A percentile compares a stretch with the other conserved stretches of the same genome.
phyloP scores from a whole-genome alignment of 2,113 vertebrate species.

The Gobiocypris rarus region DNA sequence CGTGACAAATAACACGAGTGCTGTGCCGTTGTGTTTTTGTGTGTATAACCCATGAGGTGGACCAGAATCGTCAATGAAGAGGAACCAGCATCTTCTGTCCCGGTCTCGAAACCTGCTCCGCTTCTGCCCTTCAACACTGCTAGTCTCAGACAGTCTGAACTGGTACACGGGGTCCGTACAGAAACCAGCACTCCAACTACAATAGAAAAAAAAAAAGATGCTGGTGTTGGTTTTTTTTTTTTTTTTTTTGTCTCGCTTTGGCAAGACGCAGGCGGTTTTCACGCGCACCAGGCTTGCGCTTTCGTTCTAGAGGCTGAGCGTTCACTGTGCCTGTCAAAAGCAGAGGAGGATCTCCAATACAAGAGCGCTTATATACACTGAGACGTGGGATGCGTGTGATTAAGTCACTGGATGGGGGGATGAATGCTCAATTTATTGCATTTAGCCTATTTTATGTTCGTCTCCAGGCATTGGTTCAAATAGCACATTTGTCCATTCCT shows the following conservation, averaged over 20 bases:
- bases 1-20: slow-evolving; percentile 27
- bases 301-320: slow-evolving; percentile 4
- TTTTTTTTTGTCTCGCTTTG: background rate
- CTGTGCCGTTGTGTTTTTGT: background rate
- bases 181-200: background rate
- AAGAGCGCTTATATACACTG: slow-evolving; percentile 21
- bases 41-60: background rate
- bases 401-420: slow-evolving; percentile 31
- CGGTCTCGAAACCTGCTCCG: background rate
- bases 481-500: background rate
- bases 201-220: background rate
- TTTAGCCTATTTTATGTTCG: background rate
- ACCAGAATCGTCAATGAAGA: background rate
- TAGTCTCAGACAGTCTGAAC: background rate
- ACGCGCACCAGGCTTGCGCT: background rate
- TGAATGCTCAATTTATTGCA: slow-evolving; percentile 24
- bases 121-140: slow-evolving; percentile 19
- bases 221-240: background rate
- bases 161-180: background rate
- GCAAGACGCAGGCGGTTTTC: slow-evolving; percentile 11
- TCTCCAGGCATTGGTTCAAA: background rate
- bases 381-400: slow-evolving; percentile 42
- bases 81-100: slow-evolving; percentile 25
- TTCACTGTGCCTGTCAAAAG: slow-evolving; percentile 30
- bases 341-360: slow-evolving; percentile 28